phyloP scores from a whole-genome alignment of 2,888 invertebrate species.

The Melipona beecheii region DNA sequence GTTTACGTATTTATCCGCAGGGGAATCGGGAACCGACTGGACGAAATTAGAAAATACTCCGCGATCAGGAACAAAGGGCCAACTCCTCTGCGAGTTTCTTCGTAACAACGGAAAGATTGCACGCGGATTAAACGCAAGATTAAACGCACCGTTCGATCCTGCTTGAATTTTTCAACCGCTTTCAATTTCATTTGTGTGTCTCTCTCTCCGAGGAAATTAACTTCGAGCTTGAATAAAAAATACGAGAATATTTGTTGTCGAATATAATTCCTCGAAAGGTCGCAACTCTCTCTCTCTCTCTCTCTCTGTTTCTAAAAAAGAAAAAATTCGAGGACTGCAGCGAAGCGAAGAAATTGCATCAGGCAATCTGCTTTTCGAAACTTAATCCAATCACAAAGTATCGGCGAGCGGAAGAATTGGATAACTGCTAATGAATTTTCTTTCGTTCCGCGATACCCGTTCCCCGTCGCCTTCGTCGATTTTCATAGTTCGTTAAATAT shows the following conservation, averaged over 20 bases:
- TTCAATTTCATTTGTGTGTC: background rate
- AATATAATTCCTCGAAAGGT: background rate
- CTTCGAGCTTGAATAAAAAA: background rate
- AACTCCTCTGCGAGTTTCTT: background rate
- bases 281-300: background rate
- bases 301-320: background rate
- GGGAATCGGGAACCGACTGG: constrained; percentile 27
- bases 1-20: constrained; percentile 51
- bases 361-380: background rate
- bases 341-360: background rate
- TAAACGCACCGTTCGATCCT: background rate
- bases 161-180: background rate
- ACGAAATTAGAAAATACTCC: constrained; percentile 43
- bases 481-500: background rate
- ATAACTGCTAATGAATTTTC: background rate
- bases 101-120: background rate
- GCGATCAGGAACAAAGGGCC: constrained; percentile 22
- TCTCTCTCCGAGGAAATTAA: background rate
- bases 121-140: background rate
- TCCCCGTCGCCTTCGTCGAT: background rate
- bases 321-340: background rate
- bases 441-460: background rate
- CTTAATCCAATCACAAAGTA: background rate
- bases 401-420: background rate
- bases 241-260: background rate